These are phyloP conservation scores for Machaerirhynchus nigripectus DNA, from an alignment of 2,113 vertebrate genomes.

Conservation along the genomic window DNA sequence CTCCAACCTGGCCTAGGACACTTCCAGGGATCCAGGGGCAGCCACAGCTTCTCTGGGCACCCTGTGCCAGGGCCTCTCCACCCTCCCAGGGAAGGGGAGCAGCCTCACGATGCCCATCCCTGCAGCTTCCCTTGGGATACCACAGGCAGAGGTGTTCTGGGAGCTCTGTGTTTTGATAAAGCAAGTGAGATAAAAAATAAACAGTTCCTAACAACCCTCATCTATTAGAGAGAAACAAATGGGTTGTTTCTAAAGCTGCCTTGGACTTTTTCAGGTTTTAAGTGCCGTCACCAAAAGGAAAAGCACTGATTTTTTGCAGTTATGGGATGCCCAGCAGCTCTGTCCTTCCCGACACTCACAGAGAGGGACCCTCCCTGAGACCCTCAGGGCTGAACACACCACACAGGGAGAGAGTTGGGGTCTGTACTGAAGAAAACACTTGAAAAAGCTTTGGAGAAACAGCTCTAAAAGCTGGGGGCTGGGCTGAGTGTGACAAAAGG, in stretches of 20 bases:
- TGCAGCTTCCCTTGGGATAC: neutral
- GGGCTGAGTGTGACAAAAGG: neutral
- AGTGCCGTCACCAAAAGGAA: neutral
- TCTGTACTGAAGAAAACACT: neutral
- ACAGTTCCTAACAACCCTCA: neutral
- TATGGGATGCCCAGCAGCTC: neutral
- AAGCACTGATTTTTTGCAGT: neutral
- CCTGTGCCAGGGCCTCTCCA: neutral
- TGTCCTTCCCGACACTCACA: neutral
- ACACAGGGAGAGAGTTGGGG: neutral
- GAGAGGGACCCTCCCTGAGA: accelerated
- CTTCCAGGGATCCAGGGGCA: neutral
- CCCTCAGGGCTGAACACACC: neutral
- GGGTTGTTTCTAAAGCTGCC: neutral
- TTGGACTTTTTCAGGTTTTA: neutral
- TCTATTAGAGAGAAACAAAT: neutral
- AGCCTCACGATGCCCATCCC: neutral
- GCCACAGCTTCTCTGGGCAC: neutral
- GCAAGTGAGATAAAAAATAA: neutral
- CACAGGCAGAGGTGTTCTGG: neutral
- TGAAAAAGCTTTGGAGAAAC: neutral
- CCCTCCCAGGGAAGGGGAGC: neutral
- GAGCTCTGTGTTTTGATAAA: neutral
- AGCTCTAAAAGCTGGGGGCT: neutral
- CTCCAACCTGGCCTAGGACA: neutral